Percentiles rank a stretch among this genome's conserved stretches.
Conservation (phyloP, 2,888 invertebrate species). For the Liposcelis brunnea region DNA sequence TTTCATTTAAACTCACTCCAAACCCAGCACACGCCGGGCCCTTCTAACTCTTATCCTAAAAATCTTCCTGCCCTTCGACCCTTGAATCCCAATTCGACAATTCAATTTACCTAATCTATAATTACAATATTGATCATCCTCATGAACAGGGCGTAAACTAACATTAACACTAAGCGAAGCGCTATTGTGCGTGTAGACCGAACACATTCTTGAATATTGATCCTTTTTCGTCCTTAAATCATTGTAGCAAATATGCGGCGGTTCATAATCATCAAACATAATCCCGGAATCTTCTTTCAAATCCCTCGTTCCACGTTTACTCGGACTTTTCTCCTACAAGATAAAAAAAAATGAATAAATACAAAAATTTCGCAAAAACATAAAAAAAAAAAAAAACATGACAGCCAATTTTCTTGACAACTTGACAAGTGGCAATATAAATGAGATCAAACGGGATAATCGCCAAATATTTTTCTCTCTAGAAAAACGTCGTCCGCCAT, state of each 20-base stretch:
- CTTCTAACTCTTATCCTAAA: too few species aligned
- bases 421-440: too few species aligned
- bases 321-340: background rate
- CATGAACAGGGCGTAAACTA: constrained; percentile 32
- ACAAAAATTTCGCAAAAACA: too few species aligned
- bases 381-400: too few species aligned
- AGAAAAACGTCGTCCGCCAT: background rate
- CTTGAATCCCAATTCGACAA: too few species aligned
- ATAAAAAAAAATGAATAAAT: too few species aligned
- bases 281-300: background rate
- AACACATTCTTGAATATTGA: constrained; percentile 27
- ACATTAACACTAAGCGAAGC: constrained; percentile 33
- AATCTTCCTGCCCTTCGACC: too few species aligned
- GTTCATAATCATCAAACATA: constrained; percentile 17
- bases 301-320: background rate
- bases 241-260: constrained; percentile 41
- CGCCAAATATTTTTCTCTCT: too few species aligned
- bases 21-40: too few species aligned
- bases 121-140: constrained; percentile 39
- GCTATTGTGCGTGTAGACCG: constrained; percentile 41
- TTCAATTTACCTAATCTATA: constrained; percentile 44
- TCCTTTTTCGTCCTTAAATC: constrained; percentile 15
- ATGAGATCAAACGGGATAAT: too few species aligned
- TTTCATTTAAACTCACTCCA: too few species aligned
- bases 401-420: too few species aligned